Evolutionary conservation across 92 coral and sea anemone genomes (phyloP), one percentile per base, ranked within the genome.

Genomic region (Epizoanthus scotinus): DNA sequence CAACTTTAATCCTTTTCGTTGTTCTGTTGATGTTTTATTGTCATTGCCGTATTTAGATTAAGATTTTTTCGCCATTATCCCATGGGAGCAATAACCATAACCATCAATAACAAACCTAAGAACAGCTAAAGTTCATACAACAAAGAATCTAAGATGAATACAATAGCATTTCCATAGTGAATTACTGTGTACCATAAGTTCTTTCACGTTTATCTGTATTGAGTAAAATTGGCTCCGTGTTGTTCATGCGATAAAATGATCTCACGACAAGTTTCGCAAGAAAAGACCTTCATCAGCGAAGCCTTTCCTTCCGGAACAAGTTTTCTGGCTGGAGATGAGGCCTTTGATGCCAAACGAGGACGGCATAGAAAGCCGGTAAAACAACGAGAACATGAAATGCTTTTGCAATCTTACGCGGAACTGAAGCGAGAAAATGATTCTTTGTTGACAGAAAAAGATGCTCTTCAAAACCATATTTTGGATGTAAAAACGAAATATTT

Each of bases 381-480:
- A 22, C 78, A 63, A 13, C 78, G 62, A 36, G 88, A 90, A 42
- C 80, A 77, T 60, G 84, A 81, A 21, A 50, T 71, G 52, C 26
- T 84, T 6, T 42, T 78, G 64, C 78, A 84, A 70, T 82, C 83
- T 18, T 84, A 80, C 63, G 34, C 64, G 24, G 82, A 77, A 68
- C 54, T 71, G 22, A 79, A 77, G 10, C 87, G 63, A 49, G 90
- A 83, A 67, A 81, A 68, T 24, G 64, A 25, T 5, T 77, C 24
- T 67, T 75, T 85, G 55, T 60, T 56, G 85, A 58, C 55, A 38
- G 86, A 73, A 64, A 63, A 60, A 56, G 82, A 81, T n/a, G 61
- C 50, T 28, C 21, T 58, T 8, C 49, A 84, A 15, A 68, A 49
- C 25, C 82, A 89, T 22, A 65, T 89, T 20, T 67, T 82, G 13